Evolutionary conservation across 2,113 vertebrate genomes (phyloP), one percentile per base, ranked within the genome.

Genomic region (Suncus etruscus): DNA sequence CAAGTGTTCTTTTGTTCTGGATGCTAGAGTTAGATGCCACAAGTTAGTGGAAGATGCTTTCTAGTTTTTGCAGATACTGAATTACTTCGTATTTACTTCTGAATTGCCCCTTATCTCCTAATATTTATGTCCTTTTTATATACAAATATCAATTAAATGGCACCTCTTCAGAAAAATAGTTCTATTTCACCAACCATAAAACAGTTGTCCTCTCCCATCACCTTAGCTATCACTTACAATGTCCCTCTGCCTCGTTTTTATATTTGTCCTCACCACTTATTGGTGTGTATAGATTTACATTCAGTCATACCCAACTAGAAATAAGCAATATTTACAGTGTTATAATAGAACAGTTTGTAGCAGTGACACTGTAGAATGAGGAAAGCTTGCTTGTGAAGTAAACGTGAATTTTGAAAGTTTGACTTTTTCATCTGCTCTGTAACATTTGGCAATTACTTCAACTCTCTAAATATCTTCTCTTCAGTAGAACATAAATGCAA

Each of bases 21-120:
- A 1, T 1, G 12, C 11, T 27, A 10, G 6, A 11, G 11, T 24
- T 7, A 15, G 18, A 24, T 2, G 1, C 39, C 5, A 3, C 39
- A 39, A 39, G 39, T 39, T 39, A 39, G 39, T 39, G 39, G 39
- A 39, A 39, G 39, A 39, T 39, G 39, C 39, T 10, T 51, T 45
- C 72, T 76, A 32, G 29, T 24, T 47, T 58, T 78, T 14, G 22
- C 50, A 4, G 16, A 48, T 5, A 75, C 31, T 45, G 27, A 12
- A 72, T 29, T 5, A 68, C 32, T 1, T 9, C 4, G 15, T 54
- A 16, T 12, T 15, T 29, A 16, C n/a, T 1, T 77, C 16, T 32
- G 1, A 5, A 11, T 31, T 72, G 7, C 9, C 20, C 3, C 29
- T 8, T 31, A 15, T 54, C 47, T 54, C 69, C 27, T 11, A 72